A percentile compares a stretch with the other conserved stretches of the same genome.
phyloP scores from a whole-genome alignment of 1,140 invertebrate genomes.

The Heliothis subflexa region DNA sequence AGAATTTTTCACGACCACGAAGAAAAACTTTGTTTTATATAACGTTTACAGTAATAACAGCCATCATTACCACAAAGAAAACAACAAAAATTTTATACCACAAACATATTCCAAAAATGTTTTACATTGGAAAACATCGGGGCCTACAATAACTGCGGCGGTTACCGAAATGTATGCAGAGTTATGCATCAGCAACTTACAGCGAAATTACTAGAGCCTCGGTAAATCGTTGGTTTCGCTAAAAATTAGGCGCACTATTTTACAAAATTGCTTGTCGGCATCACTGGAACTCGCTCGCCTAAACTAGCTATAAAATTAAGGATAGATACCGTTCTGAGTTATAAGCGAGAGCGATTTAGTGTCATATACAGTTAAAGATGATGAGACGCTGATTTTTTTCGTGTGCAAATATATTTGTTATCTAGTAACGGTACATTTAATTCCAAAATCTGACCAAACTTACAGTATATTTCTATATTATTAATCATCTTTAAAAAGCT shows the following conservation, averaged over 20 bases:
- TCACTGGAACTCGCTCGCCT: constrained; percentile 35
- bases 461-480: not conserved
- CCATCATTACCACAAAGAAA: not conserved
- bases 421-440: too few species aligned
- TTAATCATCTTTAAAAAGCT: not conserved
- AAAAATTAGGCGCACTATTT: constrained; percentile 45
- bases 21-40: not conserved
- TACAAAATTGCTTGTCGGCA: constrained; percentile 40
- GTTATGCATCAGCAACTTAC: constrained; percentile 24
- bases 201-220: not conserved
- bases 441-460: not conserved
- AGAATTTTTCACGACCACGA: too few species aligned
- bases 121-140: not conserved
- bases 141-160: constrained; percentile 1
- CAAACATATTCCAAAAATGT: not conserved
- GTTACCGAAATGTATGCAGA: constrained; percentile 26
- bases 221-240: constrained; percentile 16
- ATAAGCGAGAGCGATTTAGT: not conserved
- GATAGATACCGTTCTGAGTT: not conserved
- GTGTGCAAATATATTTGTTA: not conserved
- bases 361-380: too few species aligned
- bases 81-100: not conserved
- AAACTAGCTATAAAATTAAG: constrained; percentile 45
- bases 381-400: not conserved
- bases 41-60: not conserved